These are phyloP conservation scores for Nibea coibor DNA, from an alignment of 2,113 vertebrate species.

Conservation along the genomic window DNA sequence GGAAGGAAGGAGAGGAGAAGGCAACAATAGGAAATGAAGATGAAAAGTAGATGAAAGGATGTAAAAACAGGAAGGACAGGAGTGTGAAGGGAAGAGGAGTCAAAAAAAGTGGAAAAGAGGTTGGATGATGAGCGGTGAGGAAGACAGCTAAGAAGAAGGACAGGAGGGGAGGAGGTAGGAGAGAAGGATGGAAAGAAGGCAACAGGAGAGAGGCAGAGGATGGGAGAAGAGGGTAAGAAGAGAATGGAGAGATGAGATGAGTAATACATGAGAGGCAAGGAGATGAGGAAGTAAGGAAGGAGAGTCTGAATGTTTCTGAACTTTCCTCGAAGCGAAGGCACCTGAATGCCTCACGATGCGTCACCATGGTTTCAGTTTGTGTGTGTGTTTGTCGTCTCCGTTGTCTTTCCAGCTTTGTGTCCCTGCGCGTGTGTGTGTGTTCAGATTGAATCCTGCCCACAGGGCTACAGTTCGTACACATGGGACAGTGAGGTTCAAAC, in stretches of 20 bases:
- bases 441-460: slow-evolving; percentile 65
- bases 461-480: slow-evolving; percentile 38
- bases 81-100: too few relatives aligned
- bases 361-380: slow-evolving; percentile 51
- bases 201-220: neutral
- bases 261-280: neutral
- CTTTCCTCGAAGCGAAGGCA: neutral
- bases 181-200: too few relatives aligned
- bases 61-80: neutral
- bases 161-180: neutral
- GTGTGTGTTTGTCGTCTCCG: slow-evolving; percentile 6
- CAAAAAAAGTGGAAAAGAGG: too few relatives aligned
- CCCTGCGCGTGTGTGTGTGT: neutral
- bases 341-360: slow-evolving; percentile 29
- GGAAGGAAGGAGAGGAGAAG: neutral
- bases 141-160: too few relatives aligned
- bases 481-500: slow-evolving; percentile 68
- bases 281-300: neutral
- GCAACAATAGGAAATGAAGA: too few relatives aligned
- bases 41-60: neutral
- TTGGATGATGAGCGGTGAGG: too few relatives aligned
- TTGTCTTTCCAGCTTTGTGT: neutral
- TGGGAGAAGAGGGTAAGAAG: too few relatives aligned
- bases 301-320: neutral
- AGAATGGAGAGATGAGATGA: neutral